Percentiles rank a stretch among this genome's conserved stretches.
Conservation (phyloP, 2,888 invertebrate genomes). For the Caenorhabditis uteleia region DNA sequence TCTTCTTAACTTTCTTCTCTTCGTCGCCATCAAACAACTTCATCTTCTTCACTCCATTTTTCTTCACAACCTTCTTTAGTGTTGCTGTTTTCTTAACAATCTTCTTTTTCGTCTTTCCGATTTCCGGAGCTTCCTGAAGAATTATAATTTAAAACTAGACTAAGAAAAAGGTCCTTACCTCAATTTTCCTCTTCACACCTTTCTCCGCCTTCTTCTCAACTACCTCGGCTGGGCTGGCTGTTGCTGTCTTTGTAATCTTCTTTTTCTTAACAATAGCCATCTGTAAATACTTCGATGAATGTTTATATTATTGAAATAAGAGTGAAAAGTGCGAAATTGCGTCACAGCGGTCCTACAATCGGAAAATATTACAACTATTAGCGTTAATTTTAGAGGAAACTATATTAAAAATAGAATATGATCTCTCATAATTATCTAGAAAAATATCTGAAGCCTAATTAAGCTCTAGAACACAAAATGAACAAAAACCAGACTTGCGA, state of each 20-base stretch:
- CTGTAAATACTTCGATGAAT: constrained; percentile 8
- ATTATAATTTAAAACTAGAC: background rate
- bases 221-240: background rate
- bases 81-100: background rate
- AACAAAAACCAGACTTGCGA: no score
- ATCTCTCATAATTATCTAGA: no score
- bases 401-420: no score
- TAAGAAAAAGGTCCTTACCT: background rate
- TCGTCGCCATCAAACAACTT: constrained; percentile 14
- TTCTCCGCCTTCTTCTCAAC: background rate
- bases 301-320: background rate
- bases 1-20: constrained; percentile 2
- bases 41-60: constrained; percentile 25
- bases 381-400: no score
- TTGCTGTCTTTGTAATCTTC: constrained; percentile 9
- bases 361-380: no score
- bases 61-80: constrained; percentile 15
- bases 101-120: background rate
- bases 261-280: constrained; percentile 36
- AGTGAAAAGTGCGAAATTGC: no score
- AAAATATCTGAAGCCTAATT: no score
- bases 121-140: background rate
- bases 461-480: no score
- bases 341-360: no score
- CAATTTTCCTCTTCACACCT: constrained; percentile 4